Conservation (phyloP, 2,113 vertebrate species). For the Prunella himalayana region DNA sequence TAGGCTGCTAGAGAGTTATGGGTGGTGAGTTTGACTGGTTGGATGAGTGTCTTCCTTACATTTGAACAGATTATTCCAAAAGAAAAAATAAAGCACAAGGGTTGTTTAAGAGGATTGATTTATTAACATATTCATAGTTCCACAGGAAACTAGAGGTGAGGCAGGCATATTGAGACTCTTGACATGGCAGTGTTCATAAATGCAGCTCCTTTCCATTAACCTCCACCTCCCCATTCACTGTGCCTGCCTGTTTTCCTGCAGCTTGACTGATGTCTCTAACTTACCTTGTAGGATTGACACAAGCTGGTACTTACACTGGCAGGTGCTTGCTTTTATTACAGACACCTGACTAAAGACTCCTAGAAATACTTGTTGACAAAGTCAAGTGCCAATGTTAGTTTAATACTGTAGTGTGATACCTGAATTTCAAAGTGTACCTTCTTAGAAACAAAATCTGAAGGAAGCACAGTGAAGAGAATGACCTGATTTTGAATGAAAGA, state of each 20-base stretch:
- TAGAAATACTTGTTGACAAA: background rate
- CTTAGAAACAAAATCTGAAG: constrained; percentile 55
- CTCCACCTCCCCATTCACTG: background rate
- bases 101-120: background rate
- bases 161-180: background rate
- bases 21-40: background rate
- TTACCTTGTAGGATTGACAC: background rate
- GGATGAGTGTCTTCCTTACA: background rate
- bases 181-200: background rate
- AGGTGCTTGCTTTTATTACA: background rate
- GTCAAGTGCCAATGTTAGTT: background rate
- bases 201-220: background rate
- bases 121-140: background rate
- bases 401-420: constrained; percentile 12
- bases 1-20: background rate
- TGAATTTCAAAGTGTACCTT: constrained; percentile 46
- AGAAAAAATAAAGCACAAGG: background rate
- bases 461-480: constrained; percentile 56
- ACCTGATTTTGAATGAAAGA: constrained; percentile 51
- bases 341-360: background rate
- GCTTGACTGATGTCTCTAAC: background rate
- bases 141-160: background rate
- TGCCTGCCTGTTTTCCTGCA: background rate
- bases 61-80: background rate
- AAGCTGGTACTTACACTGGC: background rate